These are phyloP conservation scores for Clarias batrachus DNA, from an alignment of 2,113 vertebrate species.

Conservation along the genomic window DNA sequence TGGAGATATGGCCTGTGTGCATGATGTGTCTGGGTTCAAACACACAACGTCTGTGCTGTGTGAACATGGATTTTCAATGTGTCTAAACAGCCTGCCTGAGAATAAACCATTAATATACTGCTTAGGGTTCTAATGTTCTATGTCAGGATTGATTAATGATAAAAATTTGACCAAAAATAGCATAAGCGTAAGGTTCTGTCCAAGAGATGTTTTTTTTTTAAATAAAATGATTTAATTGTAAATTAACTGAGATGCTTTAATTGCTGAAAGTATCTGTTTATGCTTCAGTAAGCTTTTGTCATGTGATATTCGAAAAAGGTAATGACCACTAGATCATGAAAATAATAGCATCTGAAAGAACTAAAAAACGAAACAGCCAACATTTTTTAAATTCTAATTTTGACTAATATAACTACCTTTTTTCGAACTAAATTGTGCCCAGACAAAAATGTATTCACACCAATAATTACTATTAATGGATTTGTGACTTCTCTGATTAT, in stretches of 20 bases:
- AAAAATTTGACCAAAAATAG: not conserved
- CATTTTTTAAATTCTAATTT: not conserved
- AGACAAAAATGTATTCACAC: not conserved
- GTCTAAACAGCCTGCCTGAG: constrained; percentile 56
- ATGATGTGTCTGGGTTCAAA: constrained; percentile 52
- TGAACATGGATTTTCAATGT: constrained; percentile 70
- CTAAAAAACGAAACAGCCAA: not conserved
- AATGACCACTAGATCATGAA: not conserved
- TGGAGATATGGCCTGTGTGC: constrained; percentile 47
- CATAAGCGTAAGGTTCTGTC: constrained; percentile 1
- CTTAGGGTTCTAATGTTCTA: constrained; percentile 47
- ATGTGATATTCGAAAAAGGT: not conserved
- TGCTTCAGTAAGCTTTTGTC: not conserved
- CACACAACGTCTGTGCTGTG: constrained; percentile 40
- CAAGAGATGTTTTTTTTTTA: not conserved
- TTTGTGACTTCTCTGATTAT: not conserved
- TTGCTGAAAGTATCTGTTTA: constrained; percentile 20
- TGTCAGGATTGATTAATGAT: not conserved
- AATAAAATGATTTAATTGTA: not conserved
- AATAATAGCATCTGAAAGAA: not conserved
- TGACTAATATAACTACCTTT: not conserved
- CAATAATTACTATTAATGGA: not conserved
- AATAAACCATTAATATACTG: constrained; percentile 61
- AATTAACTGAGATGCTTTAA: constrained; percentile 10
- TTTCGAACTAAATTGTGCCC: not conserved